Evolutionary conservation across 2,888 invertebrate species (phyloP).

Genomic region (Oligia fasciuncula): DNA sequence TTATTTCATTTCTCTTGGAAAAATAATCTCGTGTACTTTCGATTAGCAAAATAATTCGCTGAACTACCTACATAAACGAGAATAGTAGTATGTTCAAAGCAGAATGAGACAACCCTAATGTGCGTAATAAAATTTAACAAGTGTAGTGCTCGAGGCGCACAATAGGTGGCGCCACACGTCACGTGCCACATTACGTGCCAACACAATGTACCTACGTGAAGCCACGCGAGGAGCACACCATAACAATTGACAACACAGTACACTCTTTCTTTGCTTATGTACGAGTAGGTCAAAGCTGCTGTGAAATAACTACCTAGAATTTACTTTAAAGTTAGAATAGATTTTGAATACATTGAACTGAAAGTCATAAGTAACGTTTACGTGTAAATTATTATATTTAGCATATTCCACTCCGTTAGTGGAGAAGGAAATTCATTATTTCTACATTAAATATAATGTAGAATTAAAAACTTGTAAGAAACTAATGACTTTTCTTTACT

Average conservation of each 20-base stretch:
- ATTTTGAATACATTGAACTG: not conserved
- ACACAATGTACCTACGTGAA: constrained; percentile 33
- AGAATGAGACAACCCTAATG: constrained; percentile 9
- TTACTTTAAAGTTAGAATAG: not conserved
- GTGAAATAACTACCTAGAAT: not conserved
- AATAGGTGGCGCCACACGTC: constrained; percentile 48
- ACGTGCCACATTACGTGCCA: constrained; percentile 49
- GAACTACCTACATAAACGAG: not conserved
- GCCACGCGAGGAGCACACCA: constrained; percentile 11
- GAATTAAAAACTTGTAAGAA: not conserved
- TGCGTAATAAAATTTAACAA: constrained; percentile 46
- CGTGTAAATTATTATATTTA: too few relatives aligned
- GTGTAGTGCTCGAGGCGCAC: constrained; percentile 40
- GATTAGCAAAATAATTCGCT: not conserved
- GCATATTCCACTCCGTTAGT: too few relatives aligned
- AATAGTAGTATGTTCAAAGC: not conserved
- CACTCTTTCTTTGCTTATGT: constrained; percentile 5
- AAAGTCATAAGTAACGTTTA: not conserved
- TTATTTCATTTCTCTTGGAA: constrained; percentile 7
- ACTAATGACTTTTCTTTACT: not conserved
- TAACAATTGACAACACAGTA: constrained; percentile 40
- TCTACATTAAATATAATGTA: not conserved
- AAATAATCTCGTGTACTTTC: not conserved
- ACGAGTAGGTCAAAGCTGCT: not conserved
- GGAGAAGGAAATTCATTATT: too few relatives aligned